Percentiles rank a stretch among this genome's conserved stretches.
Evolutionary conservation across 1,140 invertebrate genomes (phyloP).

Genomic region (Musca vetustissima): DNA sequence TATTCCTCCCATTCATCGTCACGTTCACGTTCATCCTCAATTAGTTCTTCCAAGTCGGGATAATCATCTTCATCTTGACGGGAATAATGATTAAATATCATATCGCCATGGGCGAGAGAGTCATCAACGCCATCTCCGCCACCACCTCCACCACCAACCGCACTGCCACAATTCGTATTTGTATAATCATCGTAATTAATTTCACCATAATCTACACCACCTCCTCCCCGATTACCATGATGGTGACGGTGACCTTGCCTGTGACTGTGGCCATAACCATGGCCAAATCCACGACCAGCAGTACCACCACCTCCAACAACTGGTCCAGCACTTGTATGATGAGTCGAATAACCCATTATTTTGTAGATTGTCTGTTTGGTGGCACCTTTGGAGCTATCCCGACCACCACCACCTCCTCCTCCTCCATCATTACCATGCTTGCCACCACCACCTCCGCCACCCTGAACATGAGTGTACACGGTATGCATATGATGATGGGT

Average conservation of each 20-base stretch:
- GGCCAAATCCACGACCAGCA: background rate
- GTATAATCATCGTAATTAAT: slow-evolving; percentile 44
- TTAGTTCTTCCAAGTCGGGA: slow-evolving; percentile 35
- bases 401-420: background rate
- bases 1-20: slow-evolving; percentile 31
- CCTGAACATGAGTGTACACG: slow-evolving; percentile 40
- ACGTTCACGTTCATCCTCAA: slow-evolving; percentile 33
- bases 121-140: background rate
- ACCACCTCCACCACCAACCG: background rate
- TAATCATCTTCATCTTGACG: slow-evolving; percentile 37
- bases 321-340: slow-evolving; percentile 24
- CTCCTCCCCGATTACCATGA: too few relatives aligned
- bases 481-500: slow-evolving; percentile 52
- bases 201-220: slow-evolving; percentile 34
- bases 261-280: slow-evolving; percentile 13
- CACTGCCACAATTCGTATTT: background rate
- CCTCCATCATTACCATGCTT: background rate
- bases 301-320: slow-evolving; percentile 11
- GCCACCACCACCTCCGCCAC: slow-evolving; percentile 23
- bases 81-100: slow-evolving; percentile 51
- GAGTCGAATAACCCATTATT: slow-evolving; percentile 28
- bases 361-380: slow-evolving; percentile 14
- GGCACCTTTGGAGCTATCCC: background rate
- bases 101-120: slow-evolving; percentile 35
- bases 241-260: slow-evolving; percentile 27